Percentiles rank a stretch among this genome's conserved stretches.
Conservation (phyloP, 2,888 invertebrate genomes). For the Idaea straminata region DNA sequence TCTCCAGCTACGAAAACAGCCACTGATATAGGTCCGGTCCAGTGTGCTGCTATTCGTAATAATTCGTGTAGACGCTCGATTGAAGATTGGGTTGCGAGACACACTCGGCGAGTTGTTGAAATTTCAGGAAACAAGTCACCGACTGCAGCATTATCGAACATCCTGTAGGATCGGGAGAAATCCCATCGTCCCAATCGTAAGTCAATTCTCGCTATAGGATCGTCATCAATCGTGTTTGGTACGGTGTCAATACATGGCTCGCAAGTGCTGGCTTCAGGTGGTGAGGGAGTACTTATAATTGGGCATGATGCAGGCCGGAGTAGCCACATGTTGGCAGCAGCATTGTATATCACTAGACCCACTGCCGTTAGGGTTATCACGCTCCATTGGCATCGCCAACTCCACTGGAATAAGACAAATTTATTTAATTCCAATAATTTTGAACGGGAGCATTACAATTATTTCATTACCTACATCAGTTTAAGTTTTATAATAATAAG, state of each 20-base stretch:
- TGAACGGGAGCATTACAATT: not conserved
- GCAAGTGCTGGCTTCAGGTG: constrained; percentile 54
- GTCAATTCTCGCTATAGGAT: constrained; percentile 81
- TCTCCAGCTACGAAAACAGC: constrained; percentile 90
- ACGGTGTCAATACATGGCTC: constrained; percentile 61
- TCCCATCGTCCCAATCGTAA: constrained; percentile 88
- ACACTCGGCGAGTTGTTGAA: constrained; percentile 81
- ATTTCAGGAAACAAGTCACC: constrained; percentile 83
- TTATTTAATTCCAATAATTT: not conserved
- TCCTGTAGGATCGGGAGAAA: constrained; percentile 82
- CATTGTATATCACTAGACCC: constrained; percentile 81
- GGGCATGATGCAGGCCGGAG: constrained; percentile 57
- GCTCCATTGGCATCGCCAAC: constrained; percentile 84
- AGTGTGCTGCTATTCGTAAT: constrained; percentile 88
- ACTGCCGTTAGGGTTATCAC: constrained; percentile 83
- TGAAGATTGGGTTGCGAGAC: constrained; percentile 92
- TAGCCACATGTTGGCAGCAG: constrained; percentile 67
- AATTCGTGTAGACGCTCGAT: constrained; percentile 90
- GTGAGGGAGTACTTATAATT: constrained; percentile 36
- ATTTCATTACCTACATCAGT: too few relatives aligned
- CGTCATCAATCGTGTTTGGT: constrained; percentile 55
- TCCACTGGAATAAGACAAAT: constrained; percentile 51
- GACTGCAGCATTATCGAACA: constrained; percentile 86
- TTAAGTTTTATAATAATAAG: too few relatives aligned
- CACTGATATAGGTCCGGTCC: constrained; percentile 92